Base-by-base conservation (phyloP, 2,888 invertebrate genomes). In the Antheraea assamensis region DNA sequence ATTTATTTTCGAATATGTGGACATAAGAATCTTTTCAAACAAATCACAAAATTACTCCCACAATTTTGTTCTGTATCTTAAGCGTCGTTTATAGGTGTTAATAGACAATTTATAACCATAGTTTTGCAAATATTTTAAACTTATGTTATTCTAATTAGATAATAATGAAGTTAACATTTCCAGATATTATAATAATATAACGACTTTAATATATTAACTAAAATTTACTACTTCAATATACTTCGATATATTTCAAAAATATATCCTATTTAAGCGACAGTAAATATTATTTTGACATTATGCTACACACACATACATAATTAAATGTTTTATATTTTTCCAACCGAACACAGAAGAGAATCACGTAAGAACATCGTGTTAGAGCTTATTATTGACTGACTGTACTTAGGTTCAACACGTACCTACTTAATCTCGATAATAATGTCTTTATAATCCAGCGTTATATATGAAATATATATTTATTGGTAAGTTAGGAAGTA, bases 301-400 rank as follows among this genome's bases (percentile, higher is more conserved):
- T 58, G 8, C 13, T 10, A 24, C 10, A 13, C 4, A 55, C 7
- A 55, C 10, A 55, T n/a, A n/a, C n/a, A n/a, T n/a, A n/a, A 52
- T 55, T n/a, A 58, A 58, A 24, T 58, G 3, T 24, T 58, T n/a
- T 55, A 13, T 52, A 21, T 21, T 52, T 52, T 58, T 24, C 24
- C 24, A n/a, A n/a, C 24, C 10, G 13, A 58, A n/a, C 13, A 24
- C 13, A 24, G n/a, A 58, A 24, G 13, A 58, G 24, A 13, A 0
- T 13, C 8, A 13, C 13, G 24, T 58, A 24, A 24, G 1, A 58
- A 24, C 58, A 64, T 30, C 30, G 61, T 30, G 61, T 30, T 64
- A 64, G 61, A 64, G 61, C 15, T 64, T 64, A 64, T 64, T 64
- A 64, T 64, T 64, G 17, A 64, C 17, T 64, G 17, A 64, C 17